Base-by-base conservation (phyloP, 2,113 vertebrate genomes). In the Calyptommatus sinebrachiatus region DNA sequence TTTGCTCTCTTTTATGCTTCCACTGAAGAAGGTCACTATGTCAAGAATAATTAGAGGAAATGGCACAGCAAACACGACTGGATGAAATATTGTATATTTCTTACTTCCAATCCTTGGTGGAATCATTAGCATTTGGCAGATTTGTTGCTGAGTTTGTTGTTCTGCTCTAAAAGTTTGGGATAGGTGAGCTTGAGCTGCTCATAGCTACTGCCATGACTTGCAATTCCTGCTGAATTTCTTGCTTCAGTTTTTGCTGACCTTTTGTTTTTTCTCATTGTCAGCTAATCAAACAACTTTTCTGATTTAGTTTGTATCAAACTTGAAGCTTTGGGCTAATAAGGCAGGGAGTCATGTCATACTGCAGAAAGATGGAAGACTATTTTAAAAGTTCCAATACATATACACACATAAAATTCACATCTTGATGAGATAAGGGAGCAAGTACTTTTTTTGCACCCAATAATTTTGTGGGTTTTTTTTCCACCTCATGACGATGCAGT, bases 121-220 rank as follows among this genome's bases (percentile, higher is more conserved):
- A 85, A 85, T 86, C 86, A 86, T 91, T 87, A 91, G 70, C 82
- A 85, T 90, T 88, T 87, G 85, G 12, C 69, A 83, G 71, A 84
- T 93, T 86, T 83, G 28, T 88, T 91, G 80, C 82, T 84, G 87
- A 86, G 18, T 88, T 86, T 85, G 80, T 87, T 84, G 63, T 70
- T 92, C 76, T 86, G 22, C 70, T 70, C 85, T 89, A 84, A 89
- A 88, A 82, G 3, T 10, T 66, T 82, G 31, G 10, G 21, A 84
- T 83, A 75, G 60, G 63, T 81, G 85, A 82, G 28, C 35, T 77
- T 79, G 74, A 76, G 85, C 79, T 80, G 77, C 80, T 78, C 75
- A 3, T 69, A n/a, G 22, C 45, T 83, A 92, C 71, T 81, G 50
- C 45, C 14, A 5, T 45, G 75, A 89, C 50, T 84, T 90, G 46